Evolutionary conservation across 2,888 invertebrate genomes (phyloP), one percentile per base, ranked within the genome.

Genomic region (Pseudoips prasinana): DNA sequence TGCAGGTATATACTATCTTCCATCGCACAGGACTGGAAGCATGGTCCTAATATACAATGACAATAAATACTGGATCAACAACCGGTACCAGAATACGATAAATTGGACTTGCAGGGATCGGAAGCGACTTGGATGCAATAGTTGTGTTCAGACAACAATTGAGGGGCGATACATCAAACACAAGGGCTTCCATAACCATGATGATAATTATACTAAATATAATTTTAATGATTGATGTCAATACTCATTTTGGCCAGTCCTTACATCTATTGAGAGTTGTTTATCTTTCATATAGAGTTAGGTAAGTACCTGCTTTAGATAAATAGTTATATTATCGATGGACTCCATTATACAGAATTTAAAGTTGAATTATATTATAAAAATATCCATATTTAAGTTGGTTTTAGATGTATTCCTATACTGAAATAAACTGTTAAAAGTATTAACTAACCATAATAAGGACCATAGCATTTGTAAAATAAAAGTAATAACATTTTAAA

Each of bases 1-100:
- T 84, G 55, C 84, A 88, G 88, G 67, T 26, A 86, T 87, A 42
- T 88, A 82, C 58, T 88, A 87, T 50, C 71, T 88, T 1, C 88
- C 88, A 0, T 88, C 88, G 0, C 85, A 86, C 43, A 82, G 88
- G n/a, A 77, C 81, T 0, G 88, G 88, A 22, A 88, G 87, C 46
- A 88, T 87, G 86, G 87, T 88, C 20, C 63, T 88, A 30, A 88
- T 88, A 54, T 88, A 75, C 62, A 82, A 86, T 39, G 87, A 88
- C 50, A 88, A 88, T 64, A 88, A 88, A 51, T 88, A 81, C 40
- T 88, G 88, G 88, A 85, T 88, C 50, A 88, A 88, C 58, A 88
- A 88, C 32, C 69, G 87, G 6, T 88, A 88, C 33, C 87, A 86
- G 58, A 87, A 87, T 49, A 88, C 88, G 0, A 88, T 88, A 10